phyloP scores from a whole-genome alignment of 2,113 vertebrate genomes.

The Pollachius pollachius region DNA sequence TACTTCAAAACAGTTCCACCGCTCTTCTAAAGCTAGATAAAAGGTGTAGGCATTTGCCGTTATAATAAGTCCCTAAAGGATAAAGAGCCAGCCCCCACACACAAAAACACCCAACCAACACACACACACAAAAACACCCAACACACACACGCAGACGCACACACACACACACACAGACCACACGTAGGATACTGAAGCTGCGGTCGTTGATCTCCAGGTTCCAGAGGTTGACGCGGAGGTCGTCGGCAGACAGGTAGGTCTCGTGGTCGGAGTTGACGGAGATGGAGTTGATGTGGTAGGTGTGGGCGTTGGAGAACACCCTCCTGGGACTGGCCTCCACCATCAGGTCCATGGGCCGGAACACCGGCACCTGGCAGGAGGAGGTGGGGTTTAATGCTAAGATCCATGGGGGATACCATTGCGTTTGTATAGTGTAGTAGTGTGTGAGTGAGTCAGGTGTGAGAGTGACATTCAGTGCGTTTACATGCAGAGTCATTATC shows the following conservation, averaged over 20 bases:
- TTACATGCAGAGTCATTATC: no score
- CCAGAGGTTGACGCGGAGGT: conserved; percentile 79
- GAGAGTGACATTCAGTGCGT: no score
- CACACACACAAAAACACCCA: no score
- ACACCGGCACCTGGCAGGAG: conserved; percentile 68
- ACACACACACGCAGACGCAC: not conserved
- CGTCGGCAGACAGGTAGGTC: conserved; percentile 77
- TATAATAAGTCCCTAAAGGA: no score
- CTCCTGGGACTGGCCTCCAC: conserved; percentile 77
- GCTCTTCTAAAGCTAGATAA: no score
- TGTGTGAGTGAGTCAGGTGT: no score
- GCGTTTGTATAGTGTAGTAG: no score
- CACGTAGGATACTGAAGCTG: conserved; percentile 76
- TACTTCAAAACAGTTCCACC: no score
- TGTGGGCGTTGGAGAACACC: conserved; percentile 78
- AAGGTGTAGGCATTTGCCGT: no score
- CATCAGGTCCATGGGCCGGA: conserved; percentile 80
- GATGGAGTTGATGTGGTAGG: conserved; percentile 81
- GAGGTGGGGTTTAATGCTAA: not conserved
- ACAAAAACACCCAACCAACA: no score
- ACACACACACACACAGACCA: not conserved
- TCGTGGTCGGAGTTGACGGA: conserved; percentile 79
- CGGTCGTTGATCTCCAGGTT: conserved; percentile 79
- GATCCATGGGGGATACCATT: no score
- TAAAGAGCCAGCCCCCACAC: no score